Evolutionary conservation across 2,113 vertebrate species (phyloP), one percentile per base, ranked within the genome.

Genomic region (Rhadina sibilatrix): DNA sequence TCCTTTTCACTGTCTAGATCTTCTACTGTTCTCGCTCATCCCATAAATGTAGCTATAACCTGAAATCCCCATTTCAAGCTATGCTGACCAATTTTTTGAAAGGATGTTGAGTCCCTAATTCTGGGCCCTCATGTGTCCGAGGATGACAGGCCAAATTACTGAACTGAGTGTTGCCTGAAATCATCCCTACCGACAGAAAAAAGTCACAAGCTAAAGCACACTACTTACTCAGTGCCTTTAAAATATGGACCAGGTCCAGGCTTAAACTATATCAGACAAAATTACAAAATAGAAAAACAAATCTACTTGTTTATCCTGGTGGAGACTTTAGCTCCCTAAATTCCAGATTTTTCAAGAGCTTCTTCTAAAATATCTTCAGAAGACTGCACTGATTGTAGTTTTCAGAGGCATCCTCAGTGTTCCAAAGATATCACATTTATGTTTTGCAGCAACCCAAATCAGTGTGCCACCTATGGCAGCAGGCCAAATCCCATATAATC

Each of bases 401-500:
- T 80, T 22, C 63, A 68, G 38, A 85, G 38, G 23, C 0, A 1
- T 75, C 40, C 15, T 30, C 15, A 61, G 5, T 6, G 2, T 83
- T 79, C 37, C 87, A 74, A 70, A 74, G 40, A 49, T 20, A 77
- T 15, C 40, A 69, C n/a, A 30, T 76, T 83, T 64, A 27, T 66
- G 37, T 65, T 92, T 79, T 76, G 44, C 52, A 70, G 52, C 54
- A 84, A 57, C 56, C 6, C 20, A n/a, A 77, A 54, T 46, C 19
- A 70, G 8, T 81, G 42, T 90, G 75, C 50, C n/a, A 61, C 76
- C 44, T 16, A 1, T 89, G 89, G 80, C 86, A 90, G 50, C 4
- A 54, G 20, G 42, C 89, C 89, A 92, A 94, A 94, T 91, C 80
- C 77, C 52, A 38, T 86, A 81, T 87, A 93, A 95, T 94, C 80